These are phyloP conservation scores for Chelonoidis abingdonii DNA, from an alignment of 2,113 vertebrate genomes.

Conservation along the genomic window DNA sequence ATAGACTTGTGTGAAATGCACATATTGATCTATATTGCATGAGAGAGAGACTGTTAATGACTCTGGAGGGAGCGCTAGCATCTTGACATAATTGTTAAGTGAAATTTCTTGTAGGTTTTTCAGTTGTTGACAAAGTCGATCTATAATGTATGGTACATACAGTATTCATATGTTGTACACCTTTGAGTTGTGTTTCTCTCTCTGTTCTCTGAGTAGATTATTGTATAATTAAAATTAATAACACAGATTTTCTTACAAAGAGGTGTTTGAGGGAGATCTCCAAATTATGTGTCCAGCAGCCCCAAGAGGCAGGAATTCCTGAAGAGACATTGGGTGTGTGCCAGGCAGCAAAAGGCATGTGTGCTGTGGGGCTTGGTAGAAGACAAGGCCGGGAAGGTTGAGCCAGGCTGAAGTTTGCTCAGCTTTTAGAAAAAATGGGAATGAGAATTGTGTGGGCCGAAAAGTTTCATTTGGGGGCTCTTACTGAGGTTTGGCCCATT, in stretches of 20 bases:
- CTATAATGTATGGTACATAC: not conserved
- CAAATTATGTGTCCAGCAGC: not conserved
- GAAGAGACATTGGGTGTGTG: constrained; percentile 25
- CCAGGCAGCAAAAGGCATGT: constrained; percentile 31
- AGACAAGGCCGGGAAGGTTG: not conserved
- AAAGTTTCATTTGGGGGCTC: constrained; percentile 45
- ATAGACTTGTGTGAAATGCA: not conserved
- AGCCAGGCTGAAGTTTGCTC: not conserved
- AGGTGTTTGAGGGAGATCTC: not conserved
- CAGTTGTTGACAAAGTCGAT: constrained; percentile 14
- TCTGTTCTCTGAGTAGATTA: constrained; percentile 9
- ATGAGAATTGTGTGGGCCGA: constrained; percentile 55
- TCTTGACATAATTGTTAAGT: not conserved
- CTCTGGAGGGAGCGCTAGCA: constrained; percentile 27
- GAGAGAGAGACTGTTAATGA: not conserved
- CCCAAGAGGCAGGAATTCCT: constrained; percentile 4
- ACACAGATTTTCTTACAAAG: not conserved
- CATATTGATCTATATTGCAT: not conserved
- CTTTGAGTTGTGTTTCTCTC: not conserved
- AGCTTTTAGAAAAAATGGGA: constrained; percentile 48
- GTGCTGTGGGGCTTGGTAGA: constrained; percentile 36
- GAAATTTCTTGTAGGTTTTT: not conserved
- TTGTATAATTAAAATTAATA: constrained; percentile 25
- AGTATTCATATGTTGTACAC: not conserved
- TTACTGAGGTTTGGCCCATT: constrained; percentile 2